Evolutionary conservation across 1,140 invertebrate species (phyloP).

Genomic region (Neodiprion virginianus): DNA sequence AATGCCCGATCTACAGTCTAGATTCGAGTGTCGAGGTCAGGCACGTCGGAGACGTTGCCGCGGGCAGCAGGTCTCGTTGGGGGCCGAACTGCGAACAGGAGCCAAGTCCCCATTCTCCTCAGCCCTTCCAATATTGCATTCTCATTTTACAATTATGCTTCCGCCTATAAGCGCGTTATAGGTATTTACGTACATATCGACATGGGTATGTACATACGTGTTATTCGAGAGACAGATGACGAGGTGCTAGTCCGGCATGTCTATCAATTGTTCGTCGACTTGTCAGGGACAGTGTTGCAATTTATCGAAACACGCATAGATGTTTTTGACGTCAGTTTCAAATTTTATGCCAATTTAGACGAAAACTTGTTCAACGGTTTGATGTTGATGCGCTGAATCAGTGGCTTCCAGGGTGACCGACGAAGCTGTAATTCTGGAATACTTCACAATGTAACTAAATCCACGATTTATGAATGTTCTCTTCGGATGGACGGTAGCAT

Average conservation of each 20-base stretch:
- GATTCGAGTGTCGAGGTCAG: slow-evolving; percentile 13
- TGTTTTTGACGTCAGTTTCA: neutral
- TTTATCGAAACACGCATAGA: neutral
- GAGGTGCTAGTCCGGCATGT: too few relatives aligned
- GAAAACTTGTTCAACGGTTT: too few relatives aligned
- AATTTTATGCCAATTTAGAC: too few relatives aligned
- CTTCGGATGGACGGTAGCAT: too few relatives aligned
- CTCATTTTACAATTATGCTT: neutral
- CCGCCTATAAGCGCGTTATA: neutral
- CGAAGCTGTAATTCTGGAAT: too few relatives aligned
- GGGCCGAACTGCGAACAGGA: neutral
- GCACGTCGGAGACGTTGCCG: neutral
- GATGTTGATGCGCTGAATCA: too few relatives aligned
- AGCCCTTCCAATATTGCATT: neutral
- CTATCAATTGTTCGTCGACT: neutral
- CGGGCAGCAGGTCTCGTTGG: slow-evolving; percentile 2
- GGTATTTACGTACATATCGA: too few relatives aligned
- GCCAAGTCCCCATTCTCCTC: neutral
- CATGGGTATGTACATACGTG: too few relatives aligned
- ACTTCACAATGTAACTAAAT: too few relatives aligned
- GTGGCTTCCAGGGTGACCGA: too few relatives aligned
- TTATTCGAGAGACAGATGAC: too few relatives aligned
- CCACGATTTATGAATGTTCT: too few relatives aligned
- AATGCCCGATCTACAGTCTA: neutral
- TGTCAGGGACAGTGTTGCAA: neutral